phyloP scores from a whole-genome alignment of 2,113 vertebrate genomes.

The Gnathonemus echidnorhynchus region DNA sequence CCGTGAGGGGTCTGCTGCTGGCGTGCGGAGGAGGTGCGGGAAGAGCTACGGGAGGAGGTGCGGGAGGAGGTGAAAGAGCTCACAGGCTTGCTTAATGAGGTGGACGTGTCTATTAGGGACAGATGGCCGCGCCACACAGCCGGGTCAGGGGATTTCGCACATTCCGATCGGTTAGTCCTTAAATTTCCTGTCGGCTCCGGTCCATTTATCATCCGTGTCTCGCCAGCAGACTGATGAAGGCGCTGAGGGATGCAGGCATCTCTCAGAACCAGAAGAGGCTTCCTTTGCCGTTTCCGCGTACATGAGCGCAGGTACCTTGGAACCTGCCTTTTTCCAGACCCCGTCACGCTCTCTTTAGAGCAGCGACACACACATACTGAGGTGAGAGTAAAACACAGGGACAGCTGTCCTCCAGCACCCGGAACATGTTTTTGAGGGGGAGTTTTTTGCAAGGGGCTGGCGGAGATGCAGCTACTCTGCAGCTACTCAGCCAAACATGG shows the following conservation, averaged over 20 bases:
- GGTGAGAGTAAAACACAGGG: background rate
- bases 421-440: background rate
- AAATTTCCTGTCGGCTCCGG: background rate
- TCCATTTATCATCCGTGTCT: background rate
- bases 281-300: background rate
- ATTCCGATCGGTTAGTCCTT: background rate
- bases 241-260: background rate
- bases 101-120: background rate
- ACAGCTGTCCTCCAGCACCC: background rate
- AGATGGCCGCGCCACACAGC: background rate
- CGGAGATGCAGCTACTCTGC: background rate
- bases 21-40: background rate
- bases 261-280: background rate
- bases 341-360: background rate
- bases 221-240: background rate
- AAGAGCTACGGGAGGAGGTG: background rate
- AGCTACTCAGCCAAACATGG: background rate
- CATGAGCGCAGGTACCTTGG: background rate
- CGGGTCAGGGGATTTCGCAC: background rate
- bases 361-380: background rate
- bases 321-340: background rate
- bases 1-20: background rate
- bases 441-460: background rate
- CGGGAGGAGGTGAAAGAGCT: background rate
- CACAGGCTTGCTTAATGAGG: background rate